Percentiles rank a stretch among this genome's conserved stretches.
Evolutionary conservation across 2,113 vertebrate genomes (phyloP).

Genomic region (Nansenia antarctica): DNA sequence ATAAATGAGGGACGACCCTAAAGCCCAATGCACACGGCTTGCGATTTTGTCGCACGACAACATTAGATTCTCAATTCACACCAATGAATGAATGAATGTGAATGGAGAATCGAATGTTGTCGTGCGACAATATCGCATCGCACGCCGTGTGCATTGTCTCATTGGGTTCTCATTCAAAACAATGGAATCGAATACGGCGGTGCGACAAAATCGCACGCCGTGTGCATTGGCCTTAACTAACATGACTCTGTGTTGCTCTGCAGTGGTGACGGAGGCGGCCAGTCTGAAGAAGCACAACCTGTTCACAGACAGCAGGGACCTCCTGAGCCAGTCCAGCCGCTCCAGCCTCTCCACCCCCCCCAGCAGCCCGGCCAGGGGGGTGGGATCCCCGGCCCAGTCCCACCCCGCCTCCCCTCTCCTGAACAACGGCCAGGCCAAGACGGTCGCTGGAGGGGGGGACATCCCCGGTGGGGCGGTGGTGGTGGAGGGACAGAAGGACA

Average conservation of each 20-base stretch:
- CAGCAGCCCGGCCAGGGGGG: constrained; percentile 69
- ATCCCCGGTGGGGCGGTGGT: neutral
- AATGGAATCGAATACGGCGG: too few species aligned
- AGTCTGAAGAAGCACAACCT: constrained; percentile 88
- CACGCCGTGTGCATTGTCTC: too few species aligned
- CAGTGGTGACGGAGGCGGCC: constrained; percentile 91
- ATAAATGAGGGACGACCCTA: too few species aligned
- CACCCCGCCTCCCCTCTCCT: constrained; percentile 36
- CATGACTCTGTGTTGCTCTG: neutral
- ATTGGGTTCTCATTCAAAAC: too few species aligned
- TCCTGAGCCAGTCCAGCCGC: constrained; percentile 82
- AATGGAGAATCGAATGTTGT: too few species aligned
- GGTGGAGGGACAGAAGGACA: neutral
- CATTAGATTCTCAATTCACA: too few species aligned
- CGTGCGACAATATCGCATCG: too few species aligned
- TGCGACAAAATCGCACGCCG: too few species aligned
- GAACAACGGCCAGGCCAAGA: constrained; percentile 19
- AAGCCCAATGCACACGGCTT: too few species aligned
- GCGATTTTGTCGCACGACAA: too few species aligned
- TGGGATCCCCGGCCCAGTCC: neutral
- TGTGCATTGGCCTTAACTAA: too few species aligned
- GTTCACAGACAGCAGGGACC: constrained; percentile 79
- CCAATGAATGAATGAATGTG: too few species aligned
- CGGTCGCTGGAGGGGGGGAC: neutral
- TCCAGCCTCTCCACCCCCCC: constrained; percentile 80